These are phyloP conservation scores for Pachyramphus minor DNA, from an alignment of 2,113 vertebrate species.

Conservation along the genomic window DNA sequence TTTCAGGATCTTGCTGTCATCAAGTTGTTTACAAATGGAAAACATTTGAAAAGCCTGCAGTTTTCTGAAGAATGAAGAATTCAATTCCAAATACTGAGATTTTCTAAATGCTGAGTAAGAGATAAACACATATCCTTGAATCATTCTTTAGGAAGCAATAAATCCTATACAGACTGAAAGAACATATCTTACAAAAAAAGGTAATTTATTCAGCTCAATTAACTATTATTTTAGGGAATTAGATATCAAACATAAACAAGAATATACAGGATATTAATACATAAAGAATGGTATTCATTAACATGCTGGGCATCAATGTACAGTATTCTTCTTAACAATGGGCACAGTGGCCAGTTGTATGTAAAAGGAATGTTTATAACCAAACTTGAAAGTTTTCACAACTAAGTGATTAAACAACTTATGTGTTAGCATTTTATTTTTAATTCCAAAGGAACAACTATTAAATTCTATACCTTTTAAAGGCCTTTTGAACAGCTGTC, in stretches of 20 bases:
- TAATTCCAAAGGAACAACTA: neutral
- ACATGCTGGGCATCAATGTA: neutral
- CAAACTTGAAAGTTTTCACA: neutral
- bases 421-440: neutral
- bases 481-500: neutral
- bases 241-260: slow-evolving; percentile 21
- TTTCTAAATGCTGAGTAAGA: neutral
- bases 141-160: neutral
- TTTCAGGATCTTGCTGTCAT: neutral
- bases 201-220: slow-evolving; percentile 53
- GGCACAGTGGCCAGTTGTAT: neutral
- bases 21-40: neutral
- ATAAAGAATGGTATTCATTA: neutral
- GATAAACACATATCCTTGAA: neutral
- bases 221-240: neutral
- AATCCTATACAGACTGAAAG: slow-evolving; percentile 1
- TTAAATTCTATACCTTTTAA: neutral
- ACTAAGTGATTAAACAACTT: neutral
- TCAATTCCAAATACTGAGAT: neutral
- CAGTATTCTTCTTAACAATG: neutral
- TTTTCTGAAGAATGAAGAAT: neutral
- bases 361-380: neutral
- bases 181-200: neutral
- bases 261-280: slow-evolving; percentile 17
- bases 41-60: neutral